Percentiles rank a stretch among this genome's conserved stretches.
Evolutionary conservation across 2,113 vertebrate genomes (phyloP).

Genomic region (Strigops habroptila): DNA sequence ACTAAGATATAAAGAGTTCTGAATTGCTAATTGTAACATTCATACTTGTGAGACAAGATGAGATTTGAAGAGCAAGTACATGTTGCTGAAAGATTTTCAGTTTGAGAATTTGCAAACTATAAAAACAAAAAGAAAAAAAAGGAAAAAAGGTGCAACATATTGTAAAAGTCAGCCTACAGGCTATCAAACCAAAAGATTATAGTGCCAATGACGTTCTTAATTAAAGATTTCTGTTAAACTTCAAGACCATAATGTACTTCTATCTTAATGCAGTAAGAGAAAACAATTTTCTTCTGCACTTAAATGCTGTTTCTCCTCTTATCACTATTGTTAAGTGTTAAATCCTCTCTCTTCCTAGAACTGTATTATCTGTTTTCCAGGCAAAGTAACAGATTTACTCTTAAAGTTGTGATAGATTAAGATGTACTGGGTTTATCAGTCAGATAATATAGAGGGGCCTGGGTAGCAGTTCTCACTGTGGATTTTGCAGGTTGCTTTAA

Average conservation of each 20-base stretch:
- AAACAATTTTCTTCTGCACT: background rate
- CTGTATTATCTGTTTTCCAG: background rate
- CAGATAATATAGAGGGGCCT: background rate
- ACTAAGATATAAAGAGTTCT: slow-evolving; percentile 63
- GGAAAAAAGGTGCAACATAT: background rate
- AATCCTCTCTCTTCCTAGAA: background rate
- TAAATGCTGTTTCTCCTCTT: background rate
- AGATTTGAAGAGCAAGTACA: slow-evolving; percentile 10
- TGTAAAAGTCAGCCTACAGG: background rate
- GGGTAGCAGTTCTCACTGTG: background rate
- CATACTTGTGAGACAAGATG: slow-evolving; percentile 42
- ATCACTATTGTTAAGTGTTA: background rate
- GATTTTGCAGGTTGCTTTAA: background rate
- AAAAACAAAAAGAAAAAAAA: too few species aligned
- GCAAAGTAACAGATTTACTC: background rate
- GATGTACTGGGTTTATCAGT: background rate
- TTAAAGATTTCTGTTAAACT: slow-evolving; percentile 2
- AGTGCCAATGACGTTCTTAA: background rate
- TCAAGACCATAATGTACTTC: background rate
- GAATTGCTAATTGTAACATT: slow-evolving; percentile 67
- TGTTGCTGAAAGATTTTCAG: slow-evolving; percentile 5
- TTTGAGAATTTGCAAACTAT: slow-evolving; percentile 4
- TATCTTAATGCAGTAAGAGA: background rate
- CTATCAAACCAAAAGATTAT: background rate
- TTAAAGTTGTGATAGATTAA: background rate